These are phyloP conservation scores for Tanypteryx hageni DNA, from an alignment of 2,888 invertebrate species.

Conservation along the genomic window DNA sequence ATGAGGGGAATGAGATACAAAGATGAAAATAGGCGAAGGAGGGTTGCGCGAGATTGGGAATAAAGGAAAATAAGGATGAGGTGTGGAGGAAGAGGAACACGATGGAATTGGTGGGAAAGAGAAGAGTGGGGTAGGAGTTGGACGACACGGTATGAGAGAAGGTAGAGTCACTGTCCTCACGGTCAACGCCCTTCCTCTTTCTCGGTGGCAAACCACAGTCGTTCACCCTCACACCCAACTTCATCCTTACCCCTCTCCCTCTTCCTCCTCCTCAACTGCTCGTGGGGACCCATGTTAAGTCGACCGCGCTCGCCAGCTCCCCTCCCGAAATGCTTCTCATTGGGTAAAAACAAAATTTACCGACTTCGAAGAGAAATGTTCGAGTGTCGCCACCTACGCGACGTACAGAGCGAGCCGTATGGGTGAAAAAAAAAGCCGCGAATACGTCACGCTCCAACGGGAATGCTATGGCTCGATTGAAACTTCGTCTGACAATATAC, in stretches of 20 bases:
- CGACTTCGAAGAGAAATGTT: neutral
- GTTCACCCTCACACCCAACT: constrained; percentile 10
- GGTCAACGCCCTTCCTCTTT: constrained; percentile 45
- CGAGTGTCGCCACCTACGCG: neutral
- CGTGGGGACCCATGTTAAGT: neutral
- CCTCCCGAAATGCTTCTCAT: neutral
- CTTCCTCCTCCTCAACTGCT: neutral
- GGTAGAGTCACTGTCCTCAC: constrained; percentile 26
- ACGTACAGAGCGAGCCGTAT: neutral
- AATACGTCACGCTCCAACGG: too few relatives aligned
- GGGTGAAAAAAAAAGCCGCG: neutral
- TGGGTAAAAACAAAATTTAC: neutral
- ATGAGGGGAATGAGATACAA: neutral
- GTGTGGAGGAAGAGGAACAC: neutral
- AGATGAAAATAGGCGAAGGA: neutral
- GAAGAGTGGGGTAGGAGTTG: neutral
- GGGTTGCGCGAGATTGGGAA: constrained; percentile 7
- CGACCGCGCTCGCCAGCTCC: neutral
- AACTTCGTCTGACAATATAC: too few relatives aligned
- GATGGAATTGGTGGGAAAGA: neutral
- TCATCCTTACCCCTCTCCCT: too few relatives aligned
- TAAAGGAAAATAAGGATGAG: neutral
- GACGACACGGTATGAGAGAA: neutral
- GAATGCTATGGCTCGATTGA: too few relatives aligned
- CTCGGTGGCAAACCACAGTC: neutral